Base-by-base conservation (phyloP, 2,888 invertebrate genomes). In the Parnassius glacialis region DNA sequence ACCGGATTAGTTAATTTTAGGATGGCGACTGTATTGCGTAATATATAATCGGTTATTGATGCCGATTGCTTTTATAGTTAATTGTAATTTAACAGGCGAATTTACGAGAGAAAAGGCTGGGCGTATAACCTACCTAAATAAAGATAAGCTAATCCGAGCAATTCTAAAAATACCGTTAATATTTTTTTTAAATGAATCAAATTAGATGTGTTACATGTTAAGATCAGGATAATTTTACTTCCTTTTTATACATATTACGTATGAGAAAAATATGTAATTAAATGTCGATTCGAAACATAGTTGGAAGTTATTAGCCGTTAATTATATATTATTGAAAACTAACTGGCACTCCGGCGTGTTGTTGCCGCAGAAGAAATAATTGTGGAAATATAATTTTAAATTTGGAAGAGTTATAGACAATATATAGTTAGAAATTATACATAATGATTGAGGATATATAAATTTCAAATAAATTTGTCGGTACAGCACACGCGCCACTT, bases 1-100 rank as follows among this genome's bases (percentile, higher is more conserved):
- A 53, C 47, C 47, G 45, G 57, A 52, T 62, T 62, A 62, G 57
- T 62, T 62, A 62, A 62, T 62, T 62, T 62, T 57, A 57, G 57
- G 16, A 34, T n/a, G 13, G 43, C 48, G 57, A 54, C 54, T 34
- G 3, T 20, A 12, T 57, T 62, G 62, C 62, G 53, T 53, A 62
- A 62, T 57, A 34, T 52, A 41, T 47, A 13, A 16, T 12, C 42
- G 51, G 16, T 62, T 53, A 53, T 48, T 11, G 13, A 61, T 47
- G 9, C 20, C 47, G 13, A 61, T 47, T 11, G 41, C 47, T 57
- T 62, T 45, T 9, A 41, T 16, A 42, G 25, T 42, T 10, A 42
- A 25, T 47, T 52, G 10, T 52, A 47, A 56, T 13, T n/a, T 52
- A 34, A 47, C 52, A 42, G 13, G 34, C n/a, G 44, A 12, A 48